Base-by-base conservation (phyloP, 2,888 invertebrate genomes). In the Steinernema hermaphroditum region DNA sequence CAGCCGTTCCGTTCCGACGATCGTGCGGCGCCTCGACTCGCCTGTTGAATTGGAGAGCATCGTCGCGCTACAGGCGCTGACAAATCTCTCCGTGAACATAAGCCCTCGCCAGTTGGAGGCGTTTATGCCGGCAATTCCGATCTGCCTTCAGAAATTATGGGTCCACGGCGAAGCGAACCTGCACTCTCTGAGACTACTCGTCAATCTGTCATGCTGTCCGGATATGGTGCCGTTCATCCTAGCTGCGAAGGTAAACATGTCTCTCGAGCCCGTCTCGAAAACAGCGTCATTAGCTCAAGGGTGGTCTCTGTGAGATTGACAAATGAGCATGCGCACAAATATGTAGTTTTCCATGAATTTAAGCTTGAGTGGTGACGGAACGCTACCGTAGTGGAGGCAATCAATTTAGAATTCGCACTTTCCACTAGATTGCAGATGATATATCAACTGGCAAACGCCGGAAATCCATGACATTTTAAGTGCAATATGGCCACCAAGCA, bases 121-220 rank as follows among this genome's bases (percentile, higher is more conserved):
- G 29, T 83, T 81, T 54, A 74, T 80, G 16, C 81, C 82, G 6
- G 77, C 76, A 16, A 83, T 83, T 22, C 78, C 77, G 6, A 79
- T 80, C 29, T 82, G 82, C 57, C 74, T 83, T 2, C 76, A 76
- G 41, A 70, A 77, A 8, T 68, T 84, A 2, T 84, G 84, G 84
- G 71, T 81, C 0, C 76, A 81, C 16, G 84, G 84, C 19, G 83
- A 84, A 72, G 80, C 80, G 24, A 84, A 83, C 69, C 73, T 84
- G 37, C 80, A 84, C 73, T 88, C 90, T 1, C 86, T 90, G 24
- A 89, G 90, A 79, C 87, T 91, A 37, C 87, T 91, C 50, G 90
- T 90, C 71, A 91, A 91, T 84, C 86, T 91, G 4, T 90, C 90
- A 12, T 89, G 90, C 76, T 90, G 90, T 85, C 87, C 89, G 75